Percentiles rank a stretch among this genome's conserved stretches.
phyloP scores from a whole-genome alignment of 2,888 invertebrate genomes.

The Eupsilia transversa region DNA sequence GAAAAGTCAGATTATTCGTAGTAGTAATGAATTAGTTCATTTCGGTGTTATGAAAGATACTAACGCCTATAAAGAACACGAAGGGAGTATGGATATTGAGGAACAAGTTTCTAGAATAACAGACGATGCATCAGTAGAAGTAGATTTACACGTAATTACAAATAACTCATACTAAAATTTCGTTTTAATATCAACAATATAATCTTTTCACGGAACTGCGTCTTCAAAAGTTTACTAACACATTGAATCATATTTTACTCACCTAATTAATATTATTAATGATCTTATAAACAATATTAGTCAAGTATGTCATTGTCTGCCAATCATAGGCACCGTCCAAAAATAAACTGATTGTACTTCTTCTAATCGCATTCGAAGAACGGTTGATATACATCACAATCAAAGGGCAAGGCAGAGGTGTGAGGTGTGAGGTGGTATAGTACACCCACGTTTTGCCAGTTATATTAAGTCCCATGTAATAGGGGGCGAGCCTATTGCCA shows the following conservation, averaged over 20 bases:
- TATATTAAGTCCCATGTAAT: no score
- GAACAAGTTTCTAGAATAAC: not conserved
- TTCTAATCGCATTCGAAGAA: conserved; percentile 18
- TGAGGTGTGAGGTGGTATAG: no score
- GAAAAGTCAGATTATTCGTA: not conserved
- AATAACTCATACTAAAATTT: conserved; percentile 8
- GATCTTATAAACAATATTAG: conserved; percentile 46
- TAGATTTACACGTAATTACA: not conserved
- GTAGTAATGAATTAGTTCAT: not conserved
- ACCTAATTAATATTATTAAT: conserved; percentile 4
- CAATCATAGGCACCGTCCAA: conserved; percentile 17
- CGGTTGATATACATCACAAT: not conserved
- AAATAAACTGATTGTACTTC: conserved; percentile 24
- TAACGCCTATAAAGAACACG: not conserved
- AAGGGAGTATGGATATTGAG: not conserved
- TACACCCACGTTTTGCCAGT: no score
- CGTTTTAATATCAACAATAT: not conserved
- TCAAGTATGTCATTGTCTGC: conserved; percentile 34
- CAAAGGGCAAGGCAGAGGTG: no score
- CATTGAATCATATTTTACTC: conserved; percentile 24
- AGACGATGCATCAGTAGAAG: not conserved
- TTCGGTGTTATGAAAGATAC: not conserved
- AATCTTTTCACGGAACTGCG: conserved; percentile 17
- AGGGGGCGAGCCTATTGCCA: no score
- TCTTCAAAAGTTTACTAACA: conserved; percentile 22